Conservation (phyloP, 2,797 vertebrate genomes). For the Gila robusta region DNA sequence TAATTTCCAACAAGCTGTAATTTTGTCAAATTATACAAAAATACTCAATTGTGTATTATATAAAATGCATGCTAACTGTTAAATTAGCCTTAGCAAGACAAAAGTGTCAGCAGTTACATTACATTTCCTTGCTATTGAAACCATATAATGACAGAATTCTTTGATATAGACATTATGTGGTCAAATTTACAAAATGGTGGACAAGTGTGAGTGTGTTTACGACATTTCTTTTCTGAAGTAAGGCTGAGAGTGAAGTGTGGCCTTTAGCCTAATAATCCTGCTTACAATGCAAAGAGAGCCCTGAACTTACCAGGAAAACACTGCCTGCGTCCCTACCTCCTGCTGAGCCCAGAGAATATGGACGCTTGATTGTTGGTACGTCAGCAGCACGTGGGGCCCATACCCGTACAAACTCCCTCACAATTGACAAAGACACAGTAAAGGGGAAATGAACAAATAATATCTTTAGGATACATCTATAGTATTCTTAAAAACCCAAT, state of each 20-base stretch:
- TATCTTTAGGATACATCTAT: not conserved
- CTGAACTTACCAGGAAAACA: slow-evolving; percentile 21
- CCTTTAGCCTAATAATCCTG: slow-evolving; percentile 54
- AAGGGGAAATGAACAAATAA: not conserved
- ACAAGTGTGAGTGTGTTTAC: not conserved
- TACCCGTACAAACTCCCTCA: not conserved
- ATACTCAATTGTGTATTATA: not conserved
- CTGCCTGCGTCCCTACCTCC: not conserved
- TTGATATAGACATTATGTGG: not conserved
- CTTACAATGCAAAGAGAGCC: slow-evolving; percentile 38
- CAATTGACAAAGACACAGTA: slow-evolving; percentile 13
- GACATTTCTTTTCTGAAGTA: not conserved
- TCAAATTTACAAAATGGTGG: not conserved
- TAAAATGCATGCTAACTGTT: not conserved
- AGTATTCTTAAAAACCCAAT: not conserved
- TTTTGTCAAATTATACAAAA: not conserved
- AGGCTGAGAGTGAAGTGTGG: slow-evolving; percentile 33
- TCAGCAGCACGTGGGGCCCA: slow-evolving; percentile 19
- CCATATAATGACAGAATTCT: not conserved
- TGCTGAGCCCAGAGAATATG: slow-evolving; percentile 22
- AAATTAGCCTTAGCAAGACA: not conserved
- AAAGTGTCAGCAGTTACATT: not conserved
- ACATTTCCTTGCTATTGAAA: not conserved
- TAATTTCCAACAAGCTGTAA: not conserved
- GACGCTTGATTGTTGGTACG: not conserved